phyloP scores from a whole-genome alignment of 1,140 invertebrate species.

The Plodia interpunctella region DNA sequence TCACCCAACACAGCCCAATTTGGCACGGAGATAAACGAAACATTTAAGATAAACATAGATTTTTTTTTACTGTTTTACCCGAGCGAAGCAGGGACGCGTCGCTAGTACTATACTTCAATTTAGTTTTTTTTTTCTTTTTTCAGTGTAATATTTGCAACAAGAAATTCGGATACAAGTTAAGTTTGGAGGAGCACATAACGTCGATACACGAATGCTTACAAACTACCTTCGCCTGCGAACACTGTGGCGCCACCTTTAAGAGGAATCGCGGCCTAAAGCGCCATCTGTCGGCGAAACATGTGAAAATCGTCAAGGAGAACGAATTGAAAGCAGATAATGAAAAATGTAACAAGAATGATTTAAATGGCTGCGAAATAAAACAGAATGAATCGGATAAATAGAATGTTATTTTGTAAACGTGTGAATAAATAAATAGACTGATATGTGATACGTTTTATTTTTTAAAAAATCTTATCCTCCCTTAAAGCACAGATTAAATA shows the following conservation, averaged over 20 bases:
- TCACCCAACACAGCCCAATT: too few relatives aligned
- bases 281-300: constrained; percentile 43
- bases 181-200: constrained; percentile 54
- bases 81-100: too few relatives aligned
- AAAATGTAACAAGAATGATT: background rate
- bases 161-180: constrained; percentile 65
- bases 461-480: too few relatives aligned
- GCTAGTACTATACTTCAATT: too few relatives aligned
- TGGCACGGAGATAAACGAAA: too few relatives aligned
- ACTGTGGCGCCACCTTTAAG: constrained; percentile 49
- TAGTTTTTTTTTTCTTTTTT: constrained; percentile 21
- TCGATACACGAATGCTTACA: constrained; percentile 43
- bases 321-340: background rate
- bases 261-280: constrained; percentile 29
- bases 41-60: too few relatives aligned
- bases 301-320: constrained; percentile 15
- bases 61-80: too few relatives aligned
- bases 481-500: too few relatives aligned
- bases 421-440: background rate
- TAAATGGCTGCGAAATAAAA: background rate
- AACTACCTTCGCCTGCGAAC: constrained; percentile 34
- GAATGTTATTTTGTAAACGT: background rate
- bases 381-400: background rate
- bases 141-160: constrained; percentile 62
- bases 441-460: background rate